Evolutionary conservation across 2,113 vertebrate genomes (phyloP).

Genomic region (Petromus typicus): DNA sequence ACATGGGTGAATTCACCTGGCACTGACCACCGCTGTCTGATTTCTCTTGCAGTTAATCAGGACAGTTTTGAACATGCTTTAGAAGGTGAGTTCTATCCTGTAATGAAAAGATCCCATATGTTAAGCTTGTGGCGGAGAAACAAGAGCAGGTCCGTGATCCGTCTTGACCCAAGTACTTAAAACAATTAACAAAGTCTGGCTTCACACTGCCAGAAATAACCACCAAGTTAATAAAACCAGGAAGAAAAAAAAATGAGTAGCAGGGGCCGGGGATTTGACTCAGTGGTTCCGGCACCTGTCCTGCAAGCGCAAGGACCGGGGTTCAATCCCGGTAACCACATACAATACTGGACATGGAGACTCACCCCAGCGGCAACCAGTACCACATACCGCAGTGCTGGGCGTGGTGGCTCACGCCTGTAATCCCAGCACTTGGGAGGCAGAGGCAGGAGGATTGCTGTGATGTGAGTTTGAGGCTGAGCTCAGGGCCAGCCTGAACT

Average conservation of each 20-base stretch:
- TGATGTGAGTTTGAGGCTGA: too few relatives aligned
- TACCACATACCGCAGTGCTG: too few relatives aligned
- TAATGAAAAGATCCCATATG: neutral
- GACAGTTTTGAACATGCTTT: slow-evolving; percentile 90
- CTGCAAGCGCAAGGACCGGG: too few relatives aligned
- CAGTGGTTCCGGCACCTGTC: too few relatives aligned
- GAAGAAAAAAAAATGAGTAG: neutral
- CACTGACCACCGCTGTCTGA: neutral
- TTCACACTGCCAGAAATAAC: neutral
- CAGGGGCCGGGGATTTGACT: too few relatives aligned
- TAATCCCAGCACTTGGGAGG: too few relatives aligned
- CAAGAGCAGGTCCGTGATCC: neutral
- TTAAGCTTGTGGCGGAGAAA: neutral
- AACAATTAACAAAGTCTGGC: neutral
- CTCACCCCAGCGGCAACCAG: too few relatives aligned
- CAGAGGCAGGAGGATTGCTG: too few relatives aligned
- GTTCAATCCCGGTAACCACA: too few relatives aligned
- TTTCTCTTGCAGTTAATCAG: slow-evolving; percentile 93
- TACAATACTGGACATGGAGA: too few relatives aligned
- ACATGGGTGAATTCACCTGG: neutral
- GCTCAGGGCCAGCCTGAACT: too few relatives aligned
- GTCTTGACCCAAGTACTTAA: neutral
- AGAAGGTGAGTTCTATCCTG: slow-evolving; percentile 86
- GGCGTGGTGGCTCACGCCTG: too few relatives aligned
- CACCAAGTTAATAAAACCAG: neutral